Evolutionary conservation across 2,888 invertebrate species (phyloP).

Genomic region (Stenoptilia bipunctidactyla): DNA sequence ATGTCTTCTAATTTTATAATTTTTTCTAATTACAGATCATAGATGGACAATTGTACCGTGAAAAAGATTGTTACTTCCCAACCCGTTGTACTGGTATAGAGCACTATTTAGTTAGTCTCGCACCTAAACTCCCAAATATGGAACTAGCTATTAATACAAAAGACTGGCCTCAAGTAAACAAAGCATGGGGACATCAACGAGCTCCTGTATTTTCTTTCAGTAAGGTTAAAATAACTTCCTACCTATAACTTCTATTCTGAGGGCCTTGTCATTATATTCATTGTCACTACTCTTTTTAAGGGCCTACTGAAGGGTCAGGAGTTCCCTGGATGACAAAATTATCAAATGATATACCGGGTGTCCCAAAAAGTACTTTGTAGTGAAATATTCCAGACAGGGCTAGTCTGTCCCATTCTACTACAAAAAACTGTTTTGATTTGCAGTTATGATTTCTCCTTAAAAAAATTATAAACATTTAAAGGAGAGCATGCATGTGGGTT

Average conservation of each 20-base stretch:
- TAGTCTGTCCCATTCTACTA: too few species aligned
- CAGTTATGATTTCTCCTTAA: too few species aligned
- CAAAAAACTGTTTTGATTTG: too few species aligned
- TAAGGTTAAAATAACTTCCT: constrained; percentile 71
- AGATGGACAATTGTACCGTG: constrained; percentile 82
- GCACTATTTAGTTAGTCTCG: constrained; percentile 82
- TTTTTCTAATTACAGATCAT: constrained; percentile 95
- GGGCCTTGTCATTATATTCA: not conserved
- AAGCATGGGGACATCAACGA: constrained; percentile 66
- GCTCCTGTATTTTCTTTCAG: constrained; percentile 96
- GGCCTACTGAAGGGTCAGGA: not conserved
- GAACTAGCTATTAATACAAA: constrained; percentile 91
- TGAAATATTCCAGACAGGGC: too few species aligned
- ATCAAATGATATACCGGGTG: too few species aligned
- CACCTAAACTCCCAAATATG: constrained; percentile 80
- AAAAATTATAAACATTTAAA: too few species aligned
- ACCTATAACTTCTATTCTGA: too few species aligned
- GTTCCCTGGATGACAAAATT: too few species aligned
- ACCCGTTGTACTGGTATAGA: constrained; percentile 92
- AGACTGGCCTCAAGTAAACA: constrained; percentile 92
- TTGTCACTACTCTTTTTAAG: not conserved
- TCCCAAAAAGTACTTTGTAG: too few species aligned
- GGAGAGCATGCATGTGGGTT: too few species aligned
- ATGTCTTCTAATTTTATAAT: too few species aligned
- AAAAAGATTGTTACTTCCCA: constrained; percentile 91